Evolutionary conservation across 2,113 vertebrate species (phyloP).

Genomic region (Puma concolor): DNA sequence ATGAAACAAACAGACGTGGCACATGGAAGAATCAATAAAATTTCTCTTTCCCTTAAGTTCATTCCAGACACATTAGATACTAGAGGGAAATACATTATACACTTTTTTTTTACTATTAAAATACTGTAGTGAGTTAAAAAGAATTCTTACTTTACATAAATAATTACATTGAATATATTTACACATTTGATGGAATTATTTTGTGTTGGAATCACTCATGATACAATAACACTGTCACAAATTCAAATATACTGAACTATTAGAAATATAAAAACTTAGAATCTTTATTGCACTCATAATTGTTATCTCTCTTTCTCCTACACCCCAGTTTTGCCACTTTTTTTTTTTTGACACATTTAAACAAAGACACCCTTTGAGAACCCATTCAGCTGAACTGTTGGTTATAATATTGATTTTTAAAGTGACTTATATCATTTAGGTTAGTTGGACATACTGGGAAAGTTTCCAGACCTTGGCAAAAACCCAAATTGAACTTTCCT

Average conservation of each 20-base stretch:
- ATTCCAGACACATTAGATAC: neutral
- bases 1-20: conserved; percentile 37
- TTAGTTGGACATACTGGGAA: conserved; percentile 49
- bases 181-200: neutral
- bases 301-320: neutral
- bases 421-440: conserved; percentile 60
- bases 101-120: neutral
- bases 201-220: neutral
- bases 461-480: conserved; percentile 65
- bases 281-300: neutral
- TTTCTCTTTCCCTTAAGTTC: neutral
- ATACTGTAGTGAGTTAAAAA: neutral
- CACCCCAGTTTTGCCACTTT: neutral
- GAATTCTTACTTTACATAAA: neutral
- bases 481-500: conserved; percentile 67
- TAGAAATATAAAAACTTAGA: neutral
- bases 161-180: neutral
- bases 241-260: neutral
- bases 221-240: neutral
- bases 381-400: neutral
- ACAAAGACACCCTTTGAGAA: conserved; percentile 19
- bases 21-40: neutral
- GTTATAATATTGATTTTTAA: conserved; percentile 61
- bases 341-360: conserved; percentile 4
- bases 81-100: neutral